A percentile compares a stretch with the other conserved stretches of the same genome.
phyloP scores from a whole-genome alignment of 2,888 invertebrate genomes.

The Stenolophus ochropezus region DNA sequence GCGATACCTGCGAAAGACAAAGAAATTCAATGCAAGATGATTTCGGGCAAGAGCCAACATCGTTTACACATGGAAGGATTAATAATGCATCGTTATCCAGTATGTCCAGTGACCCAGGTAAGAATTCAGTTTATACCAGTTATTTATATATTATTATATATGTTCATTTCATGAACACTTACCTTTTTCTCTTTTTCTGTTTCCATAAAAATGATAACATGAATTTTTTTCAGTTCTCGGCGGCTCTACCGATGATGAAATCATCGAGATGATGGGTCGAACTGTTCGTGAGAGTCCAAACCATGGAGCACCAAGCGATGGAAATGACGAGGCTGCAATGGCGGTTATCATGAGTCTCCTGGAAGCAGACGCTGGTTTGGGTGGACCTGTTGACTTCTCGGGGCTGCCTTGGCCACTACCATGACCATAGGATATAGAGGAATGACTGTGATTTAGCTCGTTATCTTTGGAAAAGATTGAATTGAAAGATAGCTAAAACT shows the following conservation, averaged over 20 bases:
- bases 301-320: constrained; percentile 76
- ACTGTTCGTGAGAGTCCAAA: constrained; percentile 73
- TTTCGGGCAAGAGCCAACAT: constrained; percentile 64
- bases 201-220: background rate
- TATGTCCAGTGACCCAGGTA: constrained; percentile 75
- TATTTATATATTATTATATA: too few relatives aligned
- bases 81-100: constrained; percentile 74
- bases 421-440: constrained; percentile 69
- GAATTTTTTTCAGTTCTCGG: constrained; percentile 65
- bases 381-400: constrained; percentile 90
- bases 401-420: constrained; percentile 91
- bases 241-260: constrained; percentile 73
- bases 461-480: background rate
- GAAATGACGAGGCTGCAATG: constrained; percentile 93
- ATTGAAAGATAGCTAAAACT: background rate
- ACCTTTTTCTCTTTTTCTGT: background rate
- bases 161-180: background rate
- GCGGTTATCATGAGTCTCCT: constrained; percentile 93
- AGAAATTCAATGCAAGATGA: constrained; percentile 66
- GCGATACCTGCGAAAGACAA: constrained; percentile 70
- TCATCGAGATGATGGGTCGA: constrained; percentile 78
- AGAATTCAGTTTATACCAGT: too few relatives aligned
- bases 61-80: constrained; percentile 69
- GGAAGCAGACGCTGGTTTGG: constrained; percentile 92
- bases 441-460: constrained; percentile 27